Conservation (phyloP, 2,888 invertebrate species). For the Hirtodrosophila duncani region DNA sequence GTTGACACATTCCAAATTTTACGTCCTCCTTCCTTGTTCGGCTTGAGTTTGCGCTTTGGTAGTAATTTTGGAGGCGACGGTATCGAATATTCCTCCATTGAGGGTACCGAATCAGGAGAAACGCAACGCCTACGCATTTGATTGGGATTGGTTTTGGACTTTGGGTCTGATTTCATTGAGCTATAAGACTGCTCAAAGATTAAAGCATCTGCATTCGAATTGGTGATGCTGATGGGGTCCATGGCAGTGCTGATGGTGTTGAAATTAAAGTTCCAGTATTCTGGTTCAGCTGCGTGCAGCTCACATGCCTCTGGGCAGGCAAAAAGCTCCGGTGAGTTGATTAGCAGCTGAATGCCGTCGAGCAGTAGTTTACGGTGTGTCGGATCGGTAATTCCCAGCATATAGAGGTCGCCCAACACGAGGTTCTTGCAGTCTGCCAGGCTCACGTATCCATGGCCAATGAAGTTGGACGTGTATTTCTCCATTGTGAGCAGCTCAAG, state of each 20-base stretch:
- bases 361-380: constrained; percentile 34
- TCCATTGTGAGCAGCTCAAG: constrained; percentile 49
- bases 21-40: no score
- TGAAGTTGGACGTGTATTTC: constrained; percentile 24
- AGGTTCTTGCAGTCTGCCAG: constrained; percentile 32
- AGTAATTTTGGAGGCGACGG: no score
- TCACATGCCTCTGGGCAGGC: constrained; percentile 25
- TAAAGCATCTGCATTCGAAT: not conserved
- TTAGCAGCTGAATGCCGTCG: constrained; percentile 34
- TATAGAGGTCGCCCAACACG: constrained; percentile 25
- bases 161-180: no score
- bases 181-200: no score
- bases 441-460: constrained; percentile 28
- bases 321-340: constrained; percentile 14
- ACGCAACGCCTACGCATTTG: no score
- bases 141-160: no score
- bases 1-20: not conserved
- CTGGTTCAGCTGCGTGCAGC: not conserved
- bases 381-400: constrained; percentile 34
- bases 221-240: not conserved
- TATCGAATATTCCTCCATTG: no score
- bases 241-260: not conserved
- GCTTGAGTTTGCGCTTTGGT: no score
- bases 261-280: no score
- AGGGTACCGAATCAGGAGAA: no score